These are phyloP conservation scores for Drosophila kanekoi DNA, from an alignment of 2,888 invertebrate genomes.

Conservation along the genomic window DNA sequence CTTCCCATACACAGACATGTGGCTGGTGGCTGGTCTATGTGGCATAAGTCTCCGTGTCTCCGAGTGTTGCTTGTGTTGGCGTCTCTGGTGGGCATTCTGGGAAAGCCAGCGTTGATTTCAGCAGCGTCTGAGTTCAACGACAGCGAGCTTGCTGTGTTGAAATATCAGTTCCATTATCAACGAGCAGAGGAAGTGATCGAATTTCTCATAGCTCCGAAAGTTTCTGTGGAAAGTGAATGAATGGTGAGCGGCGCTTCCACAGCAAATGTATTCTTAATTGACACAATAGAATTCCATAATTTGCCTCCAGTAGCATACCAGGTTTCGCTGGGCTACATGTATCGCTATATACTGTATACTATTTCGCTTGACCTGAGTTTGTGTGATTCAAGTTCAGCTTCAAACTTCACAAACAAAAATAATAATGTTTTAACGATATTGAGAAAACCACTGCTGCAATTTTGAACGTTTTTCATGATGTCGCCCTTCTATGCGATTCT, in stretches of 20 bases:
- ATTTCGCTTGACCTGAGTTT: too few relatives aligned
- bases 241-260: conserved; percentile 14
- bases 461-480: too few relatives aligned
- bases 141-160: conserved; percentile 36
- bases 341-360: background rate
- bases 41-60: conserved; percentile 7
- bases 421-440: too few relatives aligned
- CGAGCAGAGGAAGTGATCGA: conserved; percentile 58
- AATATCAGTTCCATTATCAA: conserved; percentile 61
- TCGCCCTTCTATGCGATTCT: background rate
- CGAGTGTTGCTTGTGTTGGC: conserved; percentile 28
- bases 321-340: background rate
- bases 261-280: conserved; percentile 40
- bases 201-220: conserved; percentile 44
- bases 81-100: conserved; percentile 58
- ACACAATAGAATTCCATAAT: conserved; percentile 34
- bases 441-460: too few relatives aligned
- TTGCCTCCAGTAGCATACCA: conserved; percentile 2
- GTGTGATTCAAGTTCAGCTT: too few relatives aligned
- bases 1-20: conserved; percentile 22
- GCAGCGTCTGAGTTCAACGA: conserved; percentile 52
- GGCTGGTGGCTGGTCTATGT: background rate
- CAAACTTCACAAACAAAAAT: too few relatives aligned
- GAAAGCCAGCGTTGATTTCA: conserved; percentile 50
- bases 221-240: conserved; percentile 36